Base-by-base conservation (phyloP, 1,140 invertebrate genomes). In the Aphaenogaster ashmeadi region DNA sequence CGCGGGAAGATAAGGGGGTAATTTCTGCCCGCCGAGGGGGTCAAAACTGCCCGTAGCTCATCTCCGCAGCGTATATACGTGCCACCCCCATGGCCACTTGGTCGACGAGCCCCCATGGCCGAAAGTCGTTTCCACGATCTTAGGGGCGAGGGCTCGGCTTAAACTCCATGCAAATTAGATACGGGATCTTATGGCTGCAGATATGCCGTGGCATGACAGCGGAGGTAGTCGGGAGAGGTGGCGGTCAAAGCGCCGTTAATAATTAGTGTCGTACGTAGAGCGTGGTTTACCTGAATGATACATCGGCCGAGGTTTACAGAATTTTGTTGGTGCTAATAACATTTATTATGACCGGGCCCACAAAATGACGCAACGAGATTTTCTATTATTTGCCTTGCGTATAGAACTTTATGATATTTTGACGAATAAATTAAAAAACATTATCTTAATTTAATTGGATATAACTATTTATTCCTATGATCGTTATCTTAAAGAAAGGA, bases 21-120 rank as follows among this genome's bases (percentile, higher is more conserved):
- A 94, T 94, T 94, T 94, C 94, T 94, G 91, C 83, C 91, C 90
- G 89, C 85, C 91, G 91, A 90, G 91, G 92, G 93, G 93, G 93
- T 93, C 93, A 94, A 74, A 93, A 93, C 92, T 94, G 91, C 90
- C 94, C 93, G 93, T 94, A 94, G 93, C 93, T 94, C 93, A 94
- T 94, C 94, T 93, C 92, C 89, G 87, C 89, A 50, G 74, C 87
- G 90, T 90, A 88, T 87, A 85, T 88, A 85, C 87, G 88, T 80
- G 86, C 91, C 86, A 88, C 74, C 88, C 91, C 87, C 89, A 67
- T 89, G 88, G 80, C 87, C 85, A 88, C 88, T 92, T 90, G 81
- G 90, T 72, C 62, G 64, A 69, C 71, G 71, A 77, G 36, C 89
- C 86, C 80, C 86, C 89, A 79, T 89, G 81, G 91, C 66, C 86